Evolutionary conservation across 2,113 vertebrate genomes (phyloP), one percentile per base, ranked within the genome.

Genomic region (Piprites chloris): DNA sequence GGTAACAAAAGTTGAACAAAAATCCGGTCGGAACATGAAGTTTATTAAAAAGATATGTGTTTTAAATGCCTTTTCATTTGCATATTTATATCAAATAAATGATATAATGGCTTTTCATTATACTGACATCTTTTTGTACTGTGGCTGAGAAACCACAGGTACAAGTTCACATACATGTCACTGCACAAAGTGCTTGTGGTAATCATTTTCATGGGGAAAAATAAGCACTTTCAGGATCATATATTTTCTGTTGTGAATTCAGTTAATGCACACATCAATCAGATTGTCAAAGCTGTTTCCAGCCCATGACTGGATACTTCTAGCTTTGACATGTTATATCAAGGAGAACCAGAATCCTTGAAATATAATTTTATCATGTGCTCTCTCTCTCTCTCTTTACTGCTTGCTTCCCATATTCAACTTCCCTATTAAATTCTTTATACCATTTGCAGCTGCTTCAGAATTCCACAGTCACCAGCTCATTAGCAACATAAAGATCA

Each of bases 221-320:
- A 86, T 47, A 96, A 93, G 84, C 82, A 76, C 66, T 89, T 53
- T 58, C 41, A 82, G 69, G 44, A 66, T 72, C 86, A 73, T 94
- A 77, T 89, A 92, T 85, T 95, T 95, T 78, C 75, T 32, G 21
- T 37, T 22, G 22, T 82, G 93, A 88, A 84, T 92, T 85, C 26
- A 16, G 46, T 76, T 87, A 91, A 95, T 91, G 90, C 46, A 66
- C 47, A 73, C 84, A 92, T 97, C 76, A 92, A 88, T 97, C 92
- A 96, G 62, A 41, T 9, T 95, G 91, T 90, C 78, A 67, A 80
- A 92, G 74, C 52, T 94, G 87, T 95, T 97, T 95, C 96, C 90
- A 86, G 46, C 37, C 75, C 58, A 67, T 96, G 96, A 68, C 82
- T 84, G 81, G 65, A 50, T 75, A 85, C 82, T 74, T 73, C 81